A percentile compares a stretch with the other conserved stretches of the same genome.
These are phyloP conservation scores for Mesaphorura yosii DNA, from an alignment of 1,140 invertebrate genomes.

Conservation along the genomic window DNA sequence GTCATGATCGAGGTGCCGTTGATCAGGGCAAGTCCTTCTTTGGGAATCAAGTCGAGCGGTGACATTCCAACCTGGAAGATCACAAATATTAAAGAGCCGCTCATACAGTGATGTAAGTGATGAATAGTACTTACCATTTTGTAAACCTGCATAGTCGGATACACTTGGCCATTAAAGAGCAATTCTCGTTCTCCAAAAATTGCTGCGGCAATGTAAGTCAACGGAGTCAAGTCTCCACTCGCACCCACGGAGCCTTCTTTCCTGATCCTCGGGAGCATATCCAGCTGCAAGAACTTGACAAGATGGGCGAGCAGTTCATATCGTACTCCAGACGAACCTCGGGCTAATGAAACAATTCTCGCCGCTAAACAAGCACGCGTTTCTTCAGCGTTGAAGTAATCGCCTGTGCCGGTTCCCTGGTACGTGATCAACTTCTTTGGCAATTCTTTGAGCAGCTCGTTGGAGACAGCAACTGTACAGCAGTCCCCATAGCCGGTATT, in stretches of 20 bases:
- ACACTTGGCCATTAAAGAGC: neutral
- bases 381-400: neutral
- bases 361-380: constrained; percentile 1
- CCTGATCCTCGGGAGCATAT: constrained; percentile 1
- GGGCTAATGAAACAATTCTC: neutral
- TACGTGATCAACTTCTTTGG: neutral
- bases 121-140: neutral
- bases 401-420: neutral
- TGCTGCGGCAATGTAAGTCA: constrained; percentile 3
- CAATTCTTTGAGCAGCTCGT: neutral
- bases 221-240: constrained; percentile 1
- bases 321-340: neutral
- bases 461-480: neutral
- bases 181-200: constrained; percentile 2
- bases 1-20: constrained; percentile 11
- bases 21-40: constrained; percentile 9
- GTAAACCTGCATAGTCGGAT: neutral
- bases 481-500: constrained; percentile 3
- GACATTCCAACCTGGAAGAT: constrained; percentile 2
- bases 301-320: neutral
- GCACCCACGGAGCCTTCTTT: constrained; percentile 4
- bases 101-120: neutral
- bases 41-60: neutral
- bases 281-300: neutral
- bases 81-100: neutral